phyloP scores from a whole-genome alignment of 2,113 vertebrate genomes.

The Pterocles gutturalis region DNA sequence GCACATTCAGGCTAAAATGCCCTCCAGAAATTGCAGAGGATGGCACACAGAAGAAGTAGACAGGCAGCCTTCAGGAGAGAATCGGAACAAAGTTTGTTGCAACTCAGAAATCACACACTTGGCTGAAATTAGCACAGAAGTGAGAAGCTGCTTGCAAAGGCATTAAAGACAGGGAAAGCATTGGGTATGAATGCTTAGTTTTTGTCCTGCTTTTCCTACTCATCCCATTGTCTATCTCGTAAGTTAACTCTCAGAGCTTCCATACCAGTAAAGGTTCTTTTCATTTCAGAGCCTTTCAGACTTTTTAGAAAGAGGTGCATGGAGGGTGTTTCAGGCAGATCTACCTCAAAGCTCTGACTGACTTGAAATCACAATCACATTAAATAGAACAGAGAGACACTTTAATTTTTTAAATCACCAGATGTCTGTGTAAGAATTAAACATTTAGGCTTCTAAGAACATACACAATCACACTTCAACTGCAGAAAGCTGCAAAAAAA shows the following conservation, averaged over 20 bases:
- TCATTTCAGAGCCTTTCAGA: neutral
- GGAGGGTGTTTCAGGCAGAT: neutral
- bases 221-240: rapidly evolving
- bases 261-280: neutral
- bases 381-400: neutral
- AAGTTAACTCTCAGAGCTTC: neutral
- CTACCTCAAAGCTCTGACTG: neutral
- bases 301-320: neutral
- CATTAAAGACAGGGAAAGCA: neutral
- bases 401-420: neutral
- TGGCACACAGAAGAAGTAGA: neutral
- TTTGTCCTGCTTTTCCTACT: neutral
- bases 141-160: neutral
- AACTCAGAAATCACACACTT: neutral
- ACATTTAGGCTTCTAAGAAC: neutral
- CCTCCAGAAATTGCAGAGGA: neutral
- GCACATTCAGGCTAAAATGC: neutral
- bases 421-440: neutral
- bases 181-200: rapidly evolving
- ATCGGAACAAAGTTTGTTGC: neutral
- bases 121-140: neutral
- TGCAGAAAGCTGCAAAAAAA: neutral
- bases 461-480: neutral
- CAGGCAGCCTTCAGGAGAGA: neutral
- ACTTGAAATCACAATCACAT: neutral